phyloP scores from a whole-genome alignment of 2,888 invertebrate genomes.

The Tetragonisca angustula region DNA sequence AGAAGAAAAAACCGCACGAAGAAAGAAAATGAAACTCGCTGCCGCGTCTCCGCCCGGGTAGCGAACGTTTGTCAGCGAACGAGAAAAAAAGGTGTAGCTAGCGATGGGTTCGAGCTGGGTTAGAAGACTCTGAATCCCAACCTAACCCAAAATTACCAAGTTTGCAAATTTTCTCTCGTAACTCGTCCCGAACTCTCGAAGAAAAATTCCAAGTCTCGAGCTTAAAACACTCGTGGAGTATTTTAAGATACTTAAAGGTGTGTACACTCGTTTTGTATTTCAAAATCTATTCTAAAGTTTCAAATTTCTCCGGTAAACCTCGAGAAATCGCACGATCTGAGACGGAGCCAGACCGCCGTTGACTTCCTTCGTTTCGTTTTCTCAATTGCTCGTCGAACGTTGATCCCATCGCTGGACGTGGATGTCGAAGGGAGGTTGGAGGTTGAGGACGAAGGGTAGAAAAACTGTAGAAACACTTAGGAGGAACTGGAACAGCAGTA shows the following conservation, averaged over 20 bases:
- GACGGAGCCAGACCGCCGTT: too few relatives aligned
- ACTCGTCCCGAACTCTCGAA: too few relatives aligned
- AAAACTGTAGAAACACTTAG: slow-evolving; percentile 44
- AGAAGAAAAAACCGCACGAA: neutral
- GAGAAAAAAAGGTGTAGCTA: neutral
- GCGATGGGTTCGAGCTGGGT: neutral
- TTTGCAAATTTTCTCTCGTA: neutral
- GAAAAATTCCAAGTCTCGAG: neutral
- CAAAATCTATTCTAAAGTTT: too few relatives aligned
- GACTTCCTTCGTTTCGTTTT: too few relatives aligned
- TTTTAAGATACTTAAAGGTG: too few relatives aligned
- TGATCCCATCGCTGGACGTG: neutral
- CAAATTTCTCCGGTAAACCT: too few relatives aligned
- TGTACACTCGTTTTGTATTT: too few relatives aligned
- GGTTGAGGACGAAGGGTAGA: neutral
- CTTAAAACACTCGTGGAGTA: neutral
- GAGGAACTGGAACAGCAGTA: slow-evolving; percentile 19
- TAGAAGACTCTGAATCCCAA: neutral
- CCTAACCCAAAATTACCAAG: too few relatives aligned
- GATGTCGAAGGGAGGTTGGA: neutral
- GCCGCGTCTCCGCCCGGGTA: neutral
- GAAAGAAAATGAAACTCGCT: neutral
- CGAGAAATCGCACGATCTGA: too few relatives aligned
- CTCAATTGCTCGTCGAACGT: neutral
- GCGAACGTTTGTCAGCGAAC: slow-evolving; percentile 1